Evolutionary conservation across 2,113 vertebrate species (phyloP), one percentile per base, ranked within the genome.

Genomic region (Numida meleagris): DNA sequence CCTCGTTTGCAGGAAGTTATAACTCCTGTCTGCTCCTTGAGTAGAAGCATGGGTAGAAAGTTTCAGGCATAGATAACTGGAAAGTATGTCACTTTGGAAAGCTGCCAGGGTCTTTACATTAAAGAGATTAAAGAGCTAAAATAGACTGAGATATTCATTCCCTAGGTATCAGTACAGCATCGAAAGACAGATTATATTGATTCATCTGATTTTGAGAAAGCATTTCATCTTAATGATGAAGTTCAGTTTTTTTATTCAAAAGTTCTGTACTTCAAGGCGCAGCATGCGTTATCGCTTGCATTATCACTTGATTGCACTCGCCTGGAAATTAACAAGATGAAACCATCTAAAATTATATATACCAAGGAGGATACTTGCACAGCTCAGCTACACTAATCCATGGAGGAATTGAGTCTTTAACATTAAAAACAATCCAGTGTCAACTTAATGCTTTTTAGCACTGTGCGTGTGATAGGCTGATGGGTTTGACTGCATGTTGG

Each of bases 121-220:
- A 94, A 76, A 70, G 55, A 94, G 88, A 90, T 91, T 86, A 93
- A 94, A 82, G 68, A 84, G 48, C 20, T 73, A 77, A 85, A 36
- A 4, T 27, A 72, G 65, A 45, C 19, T 61, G 65, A 94, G n/a
- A 34, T 77, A 33, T 42, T 85, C 79, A 55, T 79, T 89, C 43
- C 50, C 16, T 70, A 80, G 86, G 78, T 6, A 10, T 33, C 33
- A 46, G 24, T 18, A 40, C 18, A 75, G 67, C 89, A 90, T 72
- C 16, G 61, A 89, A 93, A 94, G 24, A 53, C 14, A 92, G 45
- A 81, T 71, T 78, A 46, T 59, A 72, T 38, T 75, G 51, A 91
- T 88, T 95, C 29, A 59, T 87, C 27, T 72, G 76, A 29, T 70
- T 96, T 57, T 33, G 74, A 88, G 82, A 94, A 86, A 92, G 78